Evolutionary conservation across 2,797 vertebrate genomes (phyloP), one percentile per base, ranked within the genome.

Genomic region (Staurois parvus): DNA sequence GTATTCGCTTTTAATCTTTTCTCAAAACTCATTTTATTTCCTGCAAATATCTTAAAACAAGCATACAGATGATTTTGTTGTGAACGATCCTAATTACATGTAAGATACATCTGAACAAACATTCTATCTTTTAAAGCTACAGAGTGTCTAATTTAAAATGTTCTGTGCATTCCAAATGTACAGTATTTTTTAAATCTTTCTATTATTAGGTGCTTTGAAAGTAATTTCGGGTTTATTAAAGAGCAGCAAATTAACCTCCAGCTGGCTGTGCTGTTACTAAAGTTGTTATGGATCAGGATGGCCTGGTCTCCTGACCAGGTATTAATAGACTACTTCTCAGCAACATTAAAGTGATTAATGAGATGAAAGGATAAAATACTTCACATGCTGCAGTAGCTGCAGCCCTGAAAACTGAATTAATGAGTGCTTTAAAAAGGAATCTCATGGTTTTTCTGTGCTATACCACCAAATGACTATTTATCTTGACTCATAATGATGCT

Each of bases 291-390:
- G 87, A 92, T 93, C 91, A 88, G 69, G 70, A 67, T 89, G 84
- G 89, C 79, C 89, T 88, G 84, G 3, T 85, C 85, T 90, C 84
- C 85, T 89, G 90, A 89, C 86, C 88, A 91, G 79, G 84, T 92
- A 92, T 92, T 93, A 93, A 93, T 87, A 92, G 89, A 90, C 59
- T 88, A 91, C 88, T 92, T 88, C 87, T 91, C 88, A 86, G 91
- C 90, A 92, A 88, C 68, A 45, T 82, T 84, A 83, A 89, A 89
- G 56, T 93, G 90, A 94, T 93, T 93, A 94, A 94, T 92, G 90
- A 94, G 88, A 91, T 90, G 86, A 91, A 89, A 92, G 93, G 89
- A 92, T 87, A 91, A 92, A 94, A 91, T 91, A 87, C 84, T 89
- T 88, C 89, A 93, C 90, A 90, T 94, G 89, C 90, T 90, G 84